phyloP scores from a whole-genome alignment of 2,797 vertebrate genomes.

The Lithobates sylvaticus region DNA sequence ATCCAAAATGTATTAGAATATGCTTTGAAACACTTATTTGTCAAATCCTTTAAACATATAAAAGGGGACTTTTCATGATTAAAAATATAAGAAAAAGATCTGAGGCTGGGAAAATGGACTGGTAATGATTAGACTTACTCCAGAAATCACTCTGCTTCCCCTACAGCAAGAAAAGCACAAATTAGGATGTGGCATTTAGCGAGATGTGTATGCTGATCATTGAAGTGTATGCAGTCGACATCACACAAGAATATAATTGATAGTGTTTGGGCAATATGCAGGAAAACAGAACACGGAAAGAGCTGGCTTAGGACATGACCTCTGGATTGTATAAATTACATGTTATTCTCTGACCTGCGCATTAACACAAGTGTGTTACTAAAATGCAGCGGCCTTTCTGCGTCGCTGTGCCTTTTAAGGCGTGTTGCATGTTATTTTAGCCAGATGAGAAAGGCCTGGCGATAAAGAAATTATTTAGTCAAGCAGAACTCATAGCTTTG shows the following conservation, averaged over 20 bases:
- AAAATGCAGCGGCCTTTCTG: slow-evolving; percentile 21
- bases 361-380: slow-evolving; percentile 26
- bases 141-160: slow-evolving; percentile 57
- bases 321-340: slow-evolving; percentile 41
- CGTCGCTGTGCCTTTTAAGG: neutral
- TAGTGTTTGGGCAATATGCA: slow-evolving; percentile 59
- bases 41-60: slow-evolving; percentile 50
- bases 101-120: slow-evolving; percentile 57
- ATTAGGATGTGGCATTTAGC: slow-evolving; percentile 62
- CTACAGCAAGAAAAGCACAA: slow-evolving; percentile 60
- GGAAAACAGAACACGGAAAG: slow-evolving; percentile 35
- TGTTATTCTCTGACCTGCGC: slow-evolving; percentile 42
- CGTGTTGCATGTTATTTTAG: neutral
- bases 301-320: slow-evolving; percentile 58
- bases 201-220: slow-evolving; percentile 61
- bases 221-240: slow-evolving; percentile 60
- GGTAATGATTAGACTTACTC: slow-evolving; percentile 61
- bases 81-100: slow-evolving; percentile 56
- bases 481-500: slow-evolving; percentile 17
- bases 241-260: slow-evolving; percentile 62
- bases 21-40: slow-evolving; percentile 33
- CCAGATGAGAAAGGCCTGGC: neutral
- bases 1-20: slow-evolving; percentile 7
- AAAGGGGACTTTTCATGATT: slow-evolving; percentile 46
- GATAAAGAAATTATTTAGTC: slow-evolving; percentile 18